A percentile compares a stretch with the other conserved stretches of the same genome.
phyloP scores from a whole-genome alignment of 1,140 invertebrate species.

The Gryon sp. region DNA sequence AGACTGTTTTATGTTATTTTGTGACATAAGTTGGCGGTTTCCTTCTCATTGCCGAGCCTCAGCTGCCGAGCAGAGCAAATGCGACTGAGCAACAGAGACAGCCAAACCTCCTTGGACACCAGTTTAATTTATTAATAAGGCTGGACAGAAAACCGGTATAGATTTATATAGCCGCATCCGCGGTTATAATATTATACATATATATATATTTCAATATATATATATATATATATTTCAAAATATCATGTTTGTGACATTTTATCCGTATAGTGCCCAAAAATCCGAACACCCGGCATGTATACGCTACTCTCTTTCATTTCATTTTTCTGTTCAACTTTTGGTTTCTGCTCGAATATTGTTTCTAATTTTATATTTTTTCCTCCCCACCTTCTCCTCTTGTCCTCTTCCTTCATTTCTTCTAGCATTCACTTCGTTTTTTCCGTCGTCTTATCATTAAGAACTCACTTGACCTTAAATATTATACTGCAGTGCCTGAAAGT shows the following conservation, averaged over 20 bases:
- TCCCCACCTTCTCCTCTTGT: neutral
- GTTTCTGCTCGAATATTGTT: neutral
- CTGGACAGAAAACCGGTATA: slow-evolving; percentile 74
- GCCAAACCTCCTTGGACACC: slow-evolving; percentile 70
- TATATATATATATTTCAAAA: slow-evolving; percentile 37
- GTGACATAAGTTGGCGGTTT: slow-evolving; percentile 39
- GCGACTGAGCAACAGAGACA: slow-evolving; percentile 38
- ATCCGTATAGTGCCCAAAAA: slow-evolving; percentile 28
- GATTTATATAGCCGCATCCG: slow-evolving; percentile 70
- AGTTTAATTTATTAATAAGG: slow-evolving; percentile 76
- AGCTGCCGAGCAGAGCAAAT: neutral
- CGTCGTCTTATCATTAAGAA: slow-evolving; percentile 23
- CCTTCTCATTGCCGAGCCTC: slow-evolving; percentile 25
- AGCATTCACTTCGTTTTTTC: slow-evolving; percentile 2
- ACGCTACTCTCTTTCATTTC: slow-evolving; percentile 4
- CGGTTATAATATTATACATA: slow-evolving; percentile 55
- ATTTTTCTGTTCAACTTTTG: slow-evolving; percentile 10
- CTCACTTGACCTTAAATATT: slow-evolving; percentile 48
- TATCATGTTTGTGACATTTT: slow-evolving; percentile 37
- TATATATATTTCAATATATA: slow-evolving; percentile 25
- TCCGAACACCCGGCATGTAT: slow-evolving; percentile 23
- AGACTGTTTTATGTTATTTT: slow-evolving; percentile 52
- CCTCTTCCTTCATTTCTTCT: neutral
- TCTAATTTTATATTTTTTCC: neutral
- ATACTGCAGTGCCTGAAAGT: slow-evolving; percentile 38